phyloP scores from a whole-genome alignment of 1,140 invertebrate species.

The Chionoecetes opilio region DNA sequence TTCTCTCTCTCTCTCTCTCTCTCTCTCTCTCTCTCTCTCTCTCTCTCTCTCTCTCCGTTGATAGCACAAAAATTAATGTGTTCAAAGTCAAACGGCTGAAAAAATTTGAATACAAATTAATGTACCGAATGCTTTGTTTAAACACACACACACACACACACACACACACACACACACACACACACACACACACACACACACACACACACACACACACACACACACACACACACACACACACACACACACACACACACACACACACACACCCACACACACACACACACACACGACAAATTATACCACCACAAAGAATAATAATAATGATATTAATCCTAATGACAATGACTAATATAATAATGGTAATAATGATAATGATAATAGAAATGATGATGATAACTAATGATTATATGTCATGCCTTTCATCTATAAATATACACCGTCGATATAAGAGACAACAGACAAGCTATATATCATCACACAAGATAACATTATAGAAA shows the following conservation, averaged over 20 bases:
- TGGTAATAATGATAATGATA: too few species aligned
- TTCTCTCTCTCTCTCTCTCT: not conserved
- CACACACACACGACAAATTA: too few species aligned
- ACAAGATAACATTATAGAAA: too few species aligned
- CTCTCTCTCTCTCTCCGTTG: not conserved
- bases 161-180: slow-evolving; percentile 27
- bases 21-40: not conserved
- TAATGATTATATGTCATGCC: too few species aligned
- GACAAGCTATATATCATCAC: too few species aligned
- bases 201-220: slow-evolving; percentile 27
- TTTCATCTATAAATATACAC: too few species aligned
- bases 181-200: slow-evolving; percentile 27
- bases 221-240: not conserved
- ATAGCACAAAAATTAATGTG: not conserved
- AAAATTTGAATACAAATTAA: not conserved
- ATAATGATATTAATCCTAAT: too few species aligned
- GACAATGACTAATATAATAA: too few species aligned
- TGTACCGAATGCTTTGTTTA: not conserved
- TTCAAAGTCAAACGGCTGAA: not conserved
- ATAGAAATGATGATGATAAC: too few species aligned
- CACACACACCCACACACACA: too few species aligned
- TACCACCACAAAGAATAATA: too few species aligned
- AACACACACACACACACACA: slow-evolving; percentile 17
- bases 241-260: not conserved
- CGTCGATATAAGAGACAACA: too few species aligned